Percentiles rank a stretch among this genome's conserved stretches.
Conservation (phyloP, 2,113 vertebrate genomes). For the Pholis gunnellus region DNA sequence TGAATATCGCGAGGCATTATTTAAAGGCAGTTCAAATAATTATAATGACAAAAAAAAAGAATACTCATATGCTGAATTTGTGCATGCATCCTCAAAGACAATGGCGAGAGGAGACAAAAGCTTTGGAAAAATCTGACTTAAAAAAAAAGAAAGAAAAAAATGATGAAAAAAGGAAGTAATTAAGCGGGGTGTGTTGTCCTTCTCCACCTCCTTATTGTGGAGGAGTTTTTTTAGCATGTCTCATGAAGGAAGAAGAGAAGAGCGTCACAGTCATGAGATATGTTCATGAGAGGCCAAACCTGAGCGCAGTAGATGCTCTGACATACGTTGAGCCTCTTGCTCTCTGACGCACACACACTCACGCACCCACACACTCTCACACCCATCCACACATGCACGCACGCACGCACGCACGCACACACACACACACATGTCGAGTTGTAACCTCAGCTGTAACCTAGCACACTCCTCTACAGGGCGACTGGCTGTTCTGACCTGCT, state of each 20-base stretch:
- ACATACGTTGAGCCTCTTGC: constrained; percentile 65
- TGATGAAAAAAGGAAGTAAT: constrained; percentile 19
- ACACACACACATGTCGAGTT: constrained; percentile 41
- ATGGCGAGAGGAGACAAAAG: constrained; percentile 53
- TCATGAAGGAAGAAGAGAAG: constrained; percentile 50
- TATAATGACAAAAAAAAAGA: constrained; percentile 51
- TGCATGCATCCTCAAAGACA: constrained; percentile 79
- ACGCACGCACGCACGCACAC: background rate
- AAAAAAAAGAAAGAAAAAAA: constrained; percentile 10
- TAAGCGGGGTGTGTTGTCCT: constrained; percentile 44
- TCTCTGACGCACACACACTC: constrained; percentile 52
- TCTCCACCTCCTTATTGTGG: constrained; percentile 34
- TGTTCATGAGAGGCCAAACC: constrained; percentile 53
- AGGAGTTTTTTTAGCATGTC: constrained; percentile 70
- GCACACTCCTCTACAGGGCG: constrained; percentile 60
- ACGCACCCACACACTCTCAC: constrained; percentile 24
- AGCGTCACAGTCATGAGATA: constrained; percentile 42
- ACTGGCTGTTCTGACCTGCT: constrained; percentile 70
- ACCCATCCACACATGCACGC: constrained; percentile 27
- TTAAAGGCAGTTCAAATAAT: constrained; percentile 69
- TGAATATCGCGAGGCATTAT: constrained; percentile 71
- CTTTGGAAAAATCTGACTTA: constrained; percentile 42
- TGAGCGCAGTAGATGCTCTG: constrained; percentile 57
- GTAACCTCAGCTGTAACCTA: constrained; percentile 73
- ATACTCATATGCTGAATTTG: constrained; percentile 76